A percentile compares a stretch with the other conserved stretches of the same genome.
Evolutionary conservation across 35 echinoderm and acorn worm genomes (phyloP).

Genomic region (Diadema setosum): DNA sequence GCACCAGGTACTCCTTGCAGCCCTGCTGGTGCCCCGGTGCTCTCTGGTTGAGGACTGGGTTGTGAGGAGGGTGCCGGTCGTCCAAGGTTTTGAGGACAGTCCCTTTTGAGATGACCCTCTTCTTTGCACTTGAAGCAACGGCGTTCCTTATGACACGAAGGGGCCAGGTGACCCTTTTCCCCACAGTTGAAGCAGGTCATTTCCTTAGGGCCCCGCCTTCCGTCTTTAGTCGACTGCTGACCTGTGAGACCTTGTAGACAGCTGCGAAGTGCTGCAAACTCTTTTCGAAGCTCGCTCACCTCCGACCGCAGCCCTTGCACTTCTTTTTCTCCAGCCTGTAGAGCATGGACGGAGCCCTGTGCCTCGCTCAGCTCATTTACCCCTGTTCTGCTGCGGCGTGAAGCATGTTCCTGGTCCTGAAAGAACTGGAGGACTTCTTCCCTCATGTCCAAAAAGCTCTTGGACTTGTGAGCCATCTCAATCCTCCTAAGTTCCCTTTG

Average conservation of each 20-base stretch:
- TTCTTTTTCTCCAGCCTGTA: not conserved
- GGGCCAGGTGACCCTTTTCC: not conserved
- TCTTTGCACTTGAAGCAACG: not conserved
- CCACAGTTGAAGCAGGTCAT: not conserved
- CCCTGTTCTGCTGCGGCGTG: not conserved
- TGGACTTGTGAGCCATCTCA: no score
- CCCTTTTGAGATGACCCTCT: not conserved
- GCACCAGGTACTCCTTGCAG: no score
- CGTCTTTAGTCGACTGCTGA: not conserved
- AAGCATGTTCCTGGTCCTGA: not conserved
- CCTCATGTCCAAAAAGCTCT: constrained; percentile 30
- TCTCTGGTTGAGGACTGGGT: not conserved
- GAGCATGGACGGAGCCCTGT: not conserved
- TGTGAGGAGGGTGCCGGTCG: not conserved
- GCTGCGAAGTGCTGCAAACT: not conserved
- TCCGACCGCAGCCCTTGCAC: not conserved
- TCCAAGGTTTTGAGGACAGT: not conserved
- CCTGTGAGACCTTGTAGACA: not conserved
- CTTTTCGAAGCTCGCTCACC: not conserved
- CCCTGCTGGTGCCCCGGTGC: no score
- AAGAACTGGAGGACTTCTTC: constrained; percentile 37
- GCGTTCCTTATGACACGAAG: not conserved
- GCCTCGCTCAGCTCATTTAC: not conserved
- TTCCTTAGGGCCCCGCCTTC: not conserved
- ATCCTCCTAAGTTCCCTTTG: constrained; percentile 13